Conservation (phyloP, 2,797 vertebrate genomes). For the Acrossocheilus wenchowensis region DNA sequence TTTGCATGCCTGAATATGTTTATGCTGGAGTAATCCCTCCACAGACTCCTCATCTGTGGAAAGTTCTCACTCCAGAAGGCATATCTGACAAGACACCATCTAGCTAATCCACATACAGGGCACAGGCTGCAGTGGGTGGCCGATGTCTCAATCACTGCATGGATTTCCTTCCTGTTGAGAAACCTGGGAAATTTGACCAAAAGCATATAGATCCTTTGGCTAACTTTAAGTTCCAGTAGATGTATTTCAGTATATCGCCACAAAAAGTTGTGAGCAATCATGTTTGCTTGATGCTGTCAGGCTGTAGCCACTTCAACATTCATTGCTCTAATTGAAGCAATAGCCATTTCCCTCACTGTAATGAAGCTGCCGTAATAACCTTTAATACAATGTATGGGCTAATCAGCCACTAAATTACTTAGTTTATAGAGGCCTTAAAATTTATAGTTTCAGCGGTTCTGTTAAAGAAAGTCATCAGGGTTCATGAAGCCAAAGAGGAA, state of each 20-base stretch:
- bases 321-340: slow-evolving; percentile 38
- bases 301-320: neutral
- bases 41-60: slow-evolving; percentile 56
- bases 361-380: slow-evolving; percentile 16
- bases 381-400: neutral
- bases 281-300: slow-evolving; percentile 24
- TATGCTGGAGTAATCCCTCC: slow-evolving; percentile 66
- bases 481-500: slow-evolving; percentile 24
- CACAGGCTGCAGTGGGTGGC: slow-evolving; percentile 46
- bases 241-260: neutral
- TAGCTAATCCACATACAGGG: slow-evolving; percentile 57
- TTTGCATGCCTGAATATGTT: slow-evolving; percentile 55
- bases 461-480: neutral
- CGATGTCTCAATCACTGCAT: slow-evolving; percentile 66
- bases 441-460: neutral
- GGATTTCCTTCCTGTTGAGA: slow-evolving; percentile 22
- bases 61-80: slow-evolving; percentile 38
- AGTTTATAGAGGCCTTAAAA: slow-evolving; percentile 9
- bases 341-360: neutral
- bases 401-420: neutral
- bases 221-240: slow-evolving; percentile 3
- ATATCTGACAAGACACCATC: slow-evolving; percentile 59
- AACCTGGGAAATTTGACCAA: neutral
- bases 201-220: neutral
- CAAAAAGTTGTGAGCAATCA: slow-evolving; percentile 18